Base-by-base conservation (phyloP, 2,113 vertebrate genomes). In the Ictalurus furcatus region DNA sequence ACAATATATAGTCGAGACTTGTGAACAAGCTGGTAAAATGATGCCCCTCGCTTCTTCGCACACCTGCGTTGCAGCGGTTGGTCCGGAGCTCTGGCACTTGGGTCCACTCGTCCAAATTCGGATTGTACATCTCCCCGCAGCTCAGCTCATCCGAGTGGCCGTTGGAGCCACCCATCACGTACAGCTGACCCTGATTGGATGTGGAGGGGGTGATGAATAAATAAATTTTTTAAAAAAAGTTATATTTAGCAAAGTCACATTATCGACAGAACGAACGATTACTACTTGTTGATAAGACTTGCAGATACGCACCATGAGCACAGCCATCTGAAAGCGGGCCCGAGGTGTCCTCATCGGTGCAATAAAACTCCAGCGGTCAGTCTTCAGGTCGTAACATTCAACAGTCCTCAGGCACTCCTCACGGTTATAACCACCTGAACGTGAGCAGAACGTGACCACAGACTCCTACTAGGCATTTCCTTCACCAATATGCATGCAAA, bases 241-340 rank as follows among this genome's bases (percentile, higher is more conserved):
- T 52, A 52, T 52, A 78, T 37, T 61, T 14, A 71, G 23, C 28
- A n/a, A 2, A 48, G 19, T 86, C 21, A 1, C 56, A 28, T 37
- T 23, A 25, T 12, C 19, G 40, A 19, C 2, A 80, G 12, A 30
- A 44, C 6, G n/a, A 6, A 56, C 30, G 54, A 12, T 14, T 16
- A 80, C 63, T 78, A 48, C 1, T 30, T 34, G 17, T 59, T 85
- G 28, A 37, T 8, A 83, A 25, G 30, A 73, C 37, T 54, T 48
- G 16, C 76, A n/a, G 13, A 40, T 25, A n/a, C 11, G 6, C 84
- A 85, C 98, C 98, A 98, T 99, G 16, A 99, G 93, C 80, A 98
- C 97, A 0, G 98, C 97, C 98, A 99, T 99, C 93, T 99, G 98
- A 94, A 99, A 99, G 65, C 98, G 97, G 85, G 98, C 98, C 93